Evolutionary conservation across 2,888 invertebrate species (phyloP).

Genomic region (Archaeoteleia sp.): DNA sequence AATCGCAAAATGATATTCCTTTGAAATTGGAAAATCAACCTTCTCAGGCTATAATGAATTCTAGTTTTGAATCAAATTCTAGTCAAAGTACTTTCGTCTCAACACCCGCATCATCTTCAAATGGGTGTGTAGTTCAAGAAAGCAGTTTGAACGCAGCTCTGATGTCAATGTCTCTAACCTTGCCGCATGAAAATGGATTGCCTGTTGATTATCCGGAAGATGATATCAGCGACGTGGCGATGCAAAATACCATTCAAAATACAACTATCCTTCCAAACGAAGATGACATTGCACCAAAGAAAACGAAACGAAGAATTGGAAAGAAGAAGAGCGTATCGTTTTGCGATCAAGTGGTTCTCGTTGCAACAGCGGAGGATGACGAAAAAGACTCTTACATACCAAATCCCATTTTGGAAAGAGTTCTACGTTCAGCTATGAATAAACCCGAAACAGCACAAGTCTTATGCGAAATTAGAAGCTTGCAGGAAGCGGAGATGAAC

Average conservation of each 20-base stretch:
- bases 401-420: conserved; percentile 91
- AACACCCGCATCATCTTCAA: conserved; percentile 22
- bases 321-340: conserved; percentile 97
- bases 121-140: conserved; percentile 48
- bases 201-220: conserved; percentile 71
- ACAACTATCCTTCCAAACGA: conserved; percentile 71
- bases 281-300: conserved; percentile 74
- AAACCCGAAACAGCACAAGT: conserved; percentile 80
- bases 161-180: conserved; percentile 71
- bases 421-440: conserved; percentile 87
- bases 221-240: conserved; percentile 72
- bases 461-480: conserved; percentile 76
- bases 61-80: conserved; percentile 61
- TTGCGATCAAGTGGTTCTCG: conserved; percentile 94
- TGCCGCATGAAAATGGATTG: conserved; percentile 77
- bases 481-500: conserved; percentile 74
- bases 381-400: conserved; percentile 93
- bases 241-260: conserved; percentile 73
- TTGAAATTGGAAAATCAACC: conserved; percentile 40
- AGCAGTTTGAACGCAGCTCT: conserved; percentile 69
- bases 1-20: conserved; percentile 20
- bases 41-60: conserved; percentile 51
- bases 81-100: conserved; percentile 58
- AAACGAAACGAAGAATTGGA: conserved; percentile 78
- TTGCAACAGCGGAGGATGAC: conserved; percentile 94